Base-by-base conservation (phyloP, 2,113 vertebrate species). In the Thamnophis sirtalis region DNA sequence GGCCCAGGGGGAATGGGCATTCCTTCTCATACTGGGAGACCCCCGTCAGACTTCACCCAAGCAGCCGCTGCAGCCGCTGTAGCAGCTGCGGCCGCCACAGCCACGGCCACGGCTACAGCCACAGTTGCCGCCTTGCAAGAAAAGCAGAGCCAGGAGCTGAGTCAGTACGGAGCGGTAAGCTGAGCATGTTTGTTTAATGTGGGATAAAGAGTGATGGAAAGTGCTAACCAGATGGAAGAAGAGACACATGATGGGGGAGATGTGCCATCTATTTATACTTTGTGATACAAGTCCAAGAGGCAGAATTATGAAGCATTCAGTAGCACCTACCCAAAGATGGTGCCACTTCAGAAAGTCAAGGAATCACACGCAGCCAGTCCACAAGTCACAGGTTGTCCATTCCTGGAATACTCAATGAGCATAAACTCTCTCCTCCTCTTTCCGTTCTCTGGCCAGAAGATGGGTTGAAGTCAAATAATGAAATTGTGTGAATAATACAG, bases 131-230 rank as follows among this genome's bases (percentile, higher is more conserved):
- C 99, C 0, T 98, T 99, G 84, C 99, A 99, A 94, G 99, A 99
- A 92, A 99, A 99, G 91, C 99, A 99, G 96, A 99, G 98, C 97
- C 99, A 99, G 95, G 99, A 99, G 95, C 95, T 99, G 97, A 98
- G 97, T 97, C 98, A 97, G 95, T 99, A 99, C 0, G 95, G 98
- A 63, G 95, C 98, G 97, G 99, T 99, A 97, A 98, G 97, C 93
- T n/a, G 11, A 6, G 0, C 73, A 80, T 22, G 33, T 80, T 80
- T 80, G 33, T 80, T 80, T 80, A 8, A 80, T 80, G 33, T 80
- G 68, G 68, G n/a, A 38, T 7, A 80, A 80, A 80, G n/a, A 33
- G 85, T 51, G 53, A 43, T 26, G 63, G 17, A 58, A 56, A 51
- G 63, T 26, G n/a, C 6, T 28, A n/a, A 84, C 38, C 33, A 51